Base-by-base conservation (phyloP, 2,888 invertebrate species). In the Drosophila percnosoma region DNA sequence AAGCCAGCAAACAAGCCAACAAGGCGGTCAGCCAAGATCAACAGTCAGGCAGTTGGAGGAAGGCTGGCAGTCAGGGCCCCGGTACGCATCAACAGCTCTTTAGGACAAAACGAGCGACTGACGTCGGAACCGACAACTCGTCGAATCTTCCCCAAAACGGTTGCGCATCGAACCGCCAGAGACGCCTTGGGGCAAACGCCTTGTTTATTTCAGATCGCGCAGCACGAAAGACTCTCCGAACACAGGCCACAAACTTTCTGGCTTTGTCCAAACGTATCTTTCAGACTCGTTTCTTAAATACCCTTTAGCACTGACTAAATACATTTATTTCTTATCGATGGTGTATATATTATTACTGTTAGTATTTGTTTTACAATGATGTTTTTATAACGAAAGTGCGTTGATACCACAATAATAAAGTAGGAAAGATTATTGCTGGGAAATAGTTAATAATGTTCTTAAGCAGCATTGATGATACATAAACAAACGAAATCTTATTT, bases 11-110 rank as follows among this genome's bases (percentile, higher is more conserved):
- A 11, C 45, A 63, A 66, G 61, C 49, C 36, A 40, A 38, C 36
- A 48, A 45, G 45, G 21, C 45, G 21, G 13, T 21, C 38, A 55
- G 40, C 42, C 61, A 66, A 54, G 57, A 36, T 58, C 61, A 38
- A 29, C 61, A 68, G 59, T 52, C 51, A 36, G 54, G 63, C 33
- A 40, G 64, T 18, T 33, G 53, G 15, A 54, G 57, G 42, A n/a
- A 60, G 59, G 48, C 45, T 31, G 31, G 53, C 62, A 33, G 27
- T 15, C 45, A 40, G 29, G 49, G 58, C 45, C 45, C 62, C 57
- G 73, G 66, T 71, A 73, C 83, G 72, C 78, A 86, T 80, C 84
- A 83, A 73, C 86, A 73, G 86, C 82, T 83, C 80, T 83, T 85
- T 85, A 83, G 86, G 63, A 75, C 66, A 57, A 45, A 59, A 49